Percentiles rank a stretch among this genome's conserved stretches.
Evolutionary conservation across 2,113 vertebrate genomes (phyloP).

Genomic region (Leucoraja erinaceus): DNA sequence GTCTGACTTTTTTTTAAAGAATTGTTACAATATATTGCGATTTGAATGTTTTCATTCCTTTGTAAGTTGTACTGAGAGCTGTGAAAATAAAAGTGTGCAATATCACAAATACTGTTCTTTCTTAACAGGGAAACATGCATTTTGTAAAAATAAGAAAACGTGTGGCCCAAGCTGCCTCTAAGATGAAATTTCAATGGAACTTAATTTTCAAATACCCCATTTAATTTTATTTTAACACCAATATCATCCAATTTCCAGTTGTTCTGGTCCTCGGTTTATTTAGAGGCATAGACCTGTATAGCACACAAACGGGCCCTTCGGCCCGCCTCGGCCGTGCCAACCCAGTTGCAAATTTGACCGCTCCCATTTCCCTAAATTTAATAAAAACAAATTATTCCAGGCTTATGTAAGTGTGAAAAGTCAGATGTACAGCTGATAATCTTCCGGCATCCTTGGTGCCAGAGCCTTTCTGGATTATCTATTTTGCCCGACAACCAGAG

Average conservation of each 20-base stretch:
- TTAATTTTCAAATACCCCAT: not conserved
- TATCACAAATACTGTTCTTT: not conserved
- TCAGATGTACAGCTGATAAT: no score
- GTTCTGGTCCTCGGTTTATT: not conserved
- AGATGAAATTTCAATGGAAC: not conserved
- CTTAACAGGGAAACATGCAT: not conserved
- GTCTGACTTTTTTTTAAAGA: not conserved
- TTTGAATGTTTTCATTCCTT: not conserved
- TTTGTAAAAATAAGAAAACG: not conserved
- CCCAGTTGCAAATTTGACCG: no score
- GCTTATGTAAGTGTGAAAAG: not conserved
- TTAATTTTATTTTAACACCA: not conserved
- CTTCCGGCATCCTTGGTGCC: no score
- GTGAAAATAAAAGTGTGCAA: not conserved
- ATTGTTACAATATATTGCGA: not conserved
- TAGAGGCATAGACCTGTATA: no score
- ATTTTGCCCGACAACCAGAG: no score
- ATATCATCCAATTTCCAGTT: not conserved
- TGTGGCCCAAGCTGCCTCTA: not conserved
- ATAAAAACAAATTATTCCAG: not conserved
- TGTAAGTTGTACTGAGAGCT: not conserved
- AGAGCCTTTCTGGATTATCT: no score
- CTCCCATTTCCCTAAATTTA: no score
- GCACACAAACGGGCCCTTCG: no score
- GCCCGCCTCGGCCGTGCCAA: no score